Evolutionary conservation across 1,140 invertebrate genomes (phyloP).

Genomic region (Nasonia longicornis): DNA sequence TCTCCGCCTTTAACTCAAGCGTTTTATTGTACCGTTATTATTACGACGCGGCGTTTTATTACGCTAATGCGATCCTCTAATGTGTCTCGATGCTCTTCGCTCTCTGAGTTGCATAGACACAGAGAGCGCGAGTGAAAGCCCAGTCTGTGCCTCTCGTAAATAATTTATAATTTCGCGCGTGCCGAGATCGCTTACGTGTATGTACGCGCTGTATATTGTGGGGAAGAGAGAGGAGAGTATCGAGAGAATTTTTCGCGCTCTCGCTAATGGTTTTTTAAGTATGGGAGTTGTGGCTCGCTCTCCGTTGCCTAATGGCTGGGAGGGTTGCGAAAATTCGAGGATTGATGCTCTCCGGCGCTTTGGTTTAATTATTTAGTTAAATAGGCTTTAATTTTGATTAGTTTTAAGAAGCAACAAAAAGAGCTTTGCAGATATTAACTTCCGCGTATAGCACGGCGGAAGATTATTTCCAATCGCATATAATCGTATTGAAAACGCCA

Average conservation of each 20-base stretch:
- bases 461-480: too few species aligned
- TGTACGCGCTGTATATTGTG: too few species aligned
- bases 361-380: too few species aligned
- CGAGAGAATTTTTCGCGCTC: not conserved
- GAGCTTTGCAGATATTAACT: too few species aligned
- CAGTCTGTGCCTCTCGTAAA: constrained; percentile 17
- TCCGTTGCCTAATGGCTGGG: too few species aligned
- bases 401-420: too few species aligned
- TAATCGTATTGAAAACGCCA: too few species aligned
- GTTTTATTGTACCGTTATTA: constrained; percentile 40
- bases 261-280: not conserved
- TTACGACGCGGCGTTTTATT: constrained; percentile 29
- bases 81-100: not conserved
- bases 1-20: constrained; percentile 23
- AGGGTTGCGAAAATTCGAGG: too few species aligned
- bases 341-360: too few species aligned
- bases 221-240: not conserved
- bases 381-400: too few species aligned
- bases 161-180: constrained; percentile 32
- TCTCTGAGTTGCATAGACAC: not conserved
- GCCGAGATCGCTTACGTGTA: not conserved
- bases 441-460: too few species aligned
- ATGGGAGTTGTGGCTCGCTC: not conserved
- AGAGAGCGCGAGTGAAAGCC: not conserved
- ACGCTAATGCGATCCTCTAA: constrained; percentile 16